Evolutionary conservation across 2,888 invertebrate genomes (phyloP).

Genomic region (Tineola bisselliella): DNA sequence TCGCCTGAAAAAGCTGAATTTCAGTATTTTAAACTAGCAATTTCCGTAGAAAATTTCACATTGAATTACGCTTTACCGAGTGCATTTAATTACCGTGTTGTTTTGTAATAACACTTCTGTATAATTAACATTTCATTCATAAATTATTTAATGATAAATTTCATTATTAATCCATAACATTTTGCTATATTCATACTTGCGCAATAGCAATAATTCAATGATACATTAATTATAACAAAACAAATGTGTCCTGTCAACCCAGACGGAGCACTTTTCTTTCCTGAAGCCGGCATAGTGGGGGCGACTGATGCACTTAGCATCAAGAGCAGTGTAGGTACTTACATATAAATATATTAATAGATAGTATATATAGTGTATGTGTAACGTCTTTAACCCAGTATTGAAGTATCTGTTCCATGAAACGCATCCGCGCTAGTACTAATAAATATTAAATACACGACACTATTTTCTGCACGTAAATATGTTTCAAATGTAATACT

Average conservation of each 20-base stretch:
- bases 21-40: not conserved
- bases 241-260: no score
- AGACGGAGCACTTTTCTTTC: no score
- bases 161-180: no score
- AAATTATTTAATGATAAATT: no score
- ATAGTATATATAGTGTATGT: not conserved
- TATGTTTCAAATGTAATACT: not conserved
- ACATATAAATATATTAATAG: no score
- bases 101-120: not conserved
- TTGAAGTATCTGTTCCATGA: not conserved
- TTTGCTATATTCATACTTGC: no score
- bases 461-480: not conserved
- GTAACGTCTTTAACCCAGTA: not conserved
- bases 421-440: not conserved
- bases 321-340: no score
- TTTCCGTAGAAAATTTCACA: not conserved
- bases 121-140: not conserved
- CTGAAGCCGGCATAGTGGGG: no score
- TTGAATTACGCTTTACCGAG: not conserved
- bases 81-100: not conserved
- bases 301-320: no score
- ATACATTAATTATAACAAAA: no score
- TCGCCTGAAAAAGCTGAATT: not conserved
- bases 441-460: not conserved
- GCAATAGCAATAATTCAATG: no score